Evolutionary conservation across 1,140 invertebrate species (phyloP), one percentile per base, ranked within the genome.

Genomic region (Drosophila sechellia): DNA sequence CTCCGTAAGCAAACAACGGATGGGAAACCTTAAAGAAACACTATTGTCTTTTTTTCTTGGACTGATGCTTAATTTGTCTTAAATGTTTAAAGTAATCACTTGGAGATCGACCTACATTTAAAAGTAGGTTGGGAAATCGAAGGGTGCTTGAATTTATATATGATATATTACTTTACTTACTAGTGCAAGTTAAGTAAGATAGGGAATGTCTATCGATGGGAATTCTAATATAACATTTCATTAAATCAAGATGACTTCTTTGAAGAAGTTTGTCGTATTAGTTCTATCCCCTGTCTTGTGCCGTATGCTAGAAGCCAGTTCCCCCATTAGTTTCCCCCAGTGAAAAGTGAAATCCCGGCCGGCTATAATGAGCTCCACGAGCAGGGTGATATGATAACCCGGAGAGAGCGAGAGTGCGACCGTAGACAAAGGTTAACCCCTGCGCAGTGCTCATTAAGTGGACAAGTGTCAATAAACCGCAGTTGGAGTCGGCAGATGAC

Each of bases 381-480:
- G 49, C 49, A 53, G 22, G 55, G 48, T 39, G 58, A 73, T 43
- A 48, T 50, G 53, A 37, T 43, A 50, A 39, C 71, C 40, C 54
- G 72, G 58, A 69, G 63, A 53, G 75, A 63, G 60, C 50, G 59
- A 68, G 77, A 22, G 59, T 76, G 43, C 40, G 46, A 39, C 43
- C 60, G 71, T 71, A 71, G 70, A 75, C 56, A 60, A 76, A 57
- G 57, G 64, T 66, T 78, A 85, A 75, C 74, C 79, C 64, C 69
- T 42, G 61, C 42, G 27, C 45, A 17, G 49, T 52, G 75, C 83
- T 87, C 83, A 89, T 87, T 87, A 87, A 84, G 35, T 70, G 83
- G 69, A 79, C 77, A 89, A 87, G 71, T 83, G 83, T 87, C 83
- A 87, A 87, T 87, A 87, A 83, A 87, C 66, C 76, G 65, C 40